Evolutionary conservation across 2,797 vertebrate species (phyloP).

Genomic region (Steatocranus sp.): DNA sequence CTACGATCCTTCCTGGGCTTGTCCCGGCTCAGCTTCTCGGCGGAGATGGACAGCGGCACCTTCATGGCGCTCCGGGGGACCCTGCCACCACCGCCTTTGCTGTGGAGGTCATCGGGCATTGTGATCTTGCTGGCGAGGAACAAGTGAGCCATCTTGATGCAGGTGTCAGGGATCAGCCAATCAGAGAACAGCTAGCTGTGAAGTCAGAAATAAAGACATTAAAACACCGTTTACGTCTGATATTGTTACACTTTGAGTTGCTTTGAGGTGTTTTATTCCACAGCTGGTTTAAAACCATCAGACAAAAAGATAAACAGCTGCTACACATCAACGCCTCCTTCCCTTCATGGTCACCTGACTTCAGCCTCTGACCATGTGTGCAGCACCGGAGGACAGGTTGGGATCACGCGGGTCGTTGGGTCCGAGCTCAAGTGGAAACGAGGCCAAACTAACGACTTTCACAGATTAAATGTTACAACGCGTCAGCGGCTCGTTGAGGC

Average conservation of each 20-base stretch:
- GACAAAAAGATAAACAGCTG: not conserved
- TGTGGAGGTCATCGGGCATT: slow-evolving; percentile 77
- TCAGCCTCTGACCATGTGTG: not conserved
- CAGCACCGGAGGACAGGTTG: not conserved
- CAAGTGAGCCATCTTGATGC: slow-evolving; percentile 42
- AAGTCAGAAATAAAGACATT: not conserved
- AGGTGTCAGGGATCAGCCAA: slow-evolving; percentile 18
- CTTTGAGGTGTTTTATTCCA: not conserved
- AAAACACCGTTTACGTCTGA: not conserved
- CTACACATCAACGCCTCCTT: not conserved
- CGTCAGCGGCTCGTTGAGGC: not conserved
- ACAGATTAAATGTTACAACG: not conserved
- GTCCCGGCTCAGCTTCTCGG: slow-evolving; percentile 73
- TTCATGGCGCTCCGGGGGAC: slow-evolving; percentile 42
- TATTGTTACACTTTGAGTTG: not conserved
- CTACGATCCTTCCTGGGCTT: slow-evolving; percentile 40
- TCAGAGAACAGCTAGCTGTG: slow-evolving; percentile 31
- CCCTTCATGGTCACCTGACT: not conserved
- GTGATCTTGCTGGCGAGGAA: slow-evolving; percentile 57
- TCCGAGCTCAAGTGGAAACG: not conserved
- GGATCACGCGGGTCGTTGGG: not conserved
- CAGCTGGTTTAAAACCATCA: not conserved
- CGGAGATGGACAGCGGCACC: not conserved
- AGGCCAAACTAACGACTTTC: not conserved
- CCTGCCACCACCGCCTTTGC: slow-evolving; percentile 71